Evolutionary conservation across 2,888 invertebrate genomes (phyloP), one percentile per base, ranked within the genome.

Genomic region (Parelbella ahira): DNA sequence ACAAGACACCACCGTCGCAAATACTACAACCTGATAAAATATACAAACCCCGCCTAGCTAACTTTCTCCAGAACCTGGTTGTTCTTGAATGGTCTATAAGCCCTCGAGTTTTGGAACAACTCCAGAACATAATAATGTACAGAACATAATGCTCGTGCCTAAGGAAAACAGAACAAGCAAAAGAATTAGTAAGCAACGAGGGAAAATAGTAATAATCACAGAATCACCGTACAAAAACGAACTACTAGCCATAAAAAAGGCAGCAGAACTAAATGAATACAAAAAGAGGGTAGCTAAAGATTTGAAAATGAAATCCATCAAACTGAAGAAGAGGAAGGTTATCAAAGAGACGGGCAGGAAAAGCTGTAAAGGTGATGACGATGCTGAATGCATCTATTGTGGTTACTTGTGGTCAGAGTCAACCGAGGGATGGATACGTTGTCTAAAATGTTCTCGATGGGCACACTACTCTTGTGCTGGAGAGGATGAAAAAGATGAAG

Each of bases 311-410:
- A 15, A 15, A 15, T 15, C 15, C 15, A 15, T 15, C 15, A 4
- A 15, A 15, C 15, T 3, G 23, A 23, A 23, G 9, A 23, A 8
- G 23, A 23, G 23, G 6, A 23, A 23, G 3, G 7, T 23, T 23
- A 3, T 8, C 23, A 23, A 23, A 3, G 6, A 23, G 9, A 23
- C 2, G 6, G 23, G 23, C 23, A 15, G 4, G 15, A 15, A 15
- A 15, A 23, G 23, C 23, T 23, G 12, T 21, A 23, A 36, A 24
- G 28, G 13, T 28, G 21, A 38, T 19, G 41, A 25, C 10, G 41
- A 41, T 41, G 39, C 24, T 32, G 32, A 32, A 41, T 41, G 34
- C 21, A 27, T 42, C 10, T 42, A 42, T 28, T 34, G 42, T 42
- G 36, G 34, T 13, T 28, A 42, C 21, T 27, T 34, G 23, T 36